phyloP scores from a whole-genome alignment of 1,140 invertebrate species.

The Mya arenaria region DNA sequence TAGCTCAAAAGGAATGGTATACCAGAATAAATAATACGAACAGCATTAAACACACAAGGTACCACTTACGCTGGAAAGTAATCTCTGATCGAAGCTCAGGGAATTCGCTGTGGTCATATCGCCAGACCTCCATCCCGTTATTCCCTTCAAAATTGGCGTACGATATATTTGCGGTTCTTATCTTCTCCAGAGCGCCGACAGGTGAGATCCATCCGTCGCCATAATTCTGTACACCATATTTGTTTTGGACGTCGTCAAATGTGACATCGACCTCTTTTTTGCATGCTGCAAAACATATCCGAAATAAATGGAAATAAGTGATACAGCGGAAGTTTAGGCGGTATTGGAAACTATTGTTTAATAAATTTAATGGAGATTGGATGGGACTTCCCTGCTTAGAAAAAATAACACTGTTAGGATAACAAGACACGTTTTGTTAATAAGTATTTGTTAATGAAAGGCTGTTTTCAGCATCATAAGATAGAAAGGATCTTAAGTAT shows the following conservation, averaged over 20 bases:
- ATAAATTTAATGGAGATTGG: no score
- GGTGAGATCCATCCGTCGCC: constrained; percentile 34
- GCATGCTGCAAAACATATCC: constrained; percentile 9
- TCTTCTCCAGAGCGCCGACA: constrained; percentile 36
- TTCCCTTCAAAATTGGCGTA: constrained; percentile 43
- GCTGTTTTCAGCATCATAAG: no score
- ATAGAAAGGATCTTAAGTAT: no score
- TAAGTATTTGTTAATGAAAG: no score
- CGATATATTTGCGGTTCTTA: constrained; percentile 3
- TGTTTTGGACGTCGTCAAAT: constrained; percentile 21
- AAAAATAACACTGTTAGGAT: no score
- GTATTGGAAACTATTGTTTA: neutral
- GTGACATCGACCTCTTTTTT: constrained; percentile 36
- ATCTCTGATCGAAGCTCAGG: constrained; percentile 14
- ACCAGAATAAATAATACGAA: no score
- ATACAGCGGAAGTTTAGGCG: neutral
- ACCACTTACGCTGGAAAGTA: constrained; percentile 47
- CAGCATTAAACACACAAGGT: no score
- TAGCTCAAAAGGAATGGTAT: no score
- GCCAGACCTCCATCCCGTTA: constrained; percentile 45
- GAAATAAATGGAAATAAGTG: neutral
- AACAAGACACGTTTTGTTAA: no score
- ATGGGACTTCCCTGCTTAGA: no score
- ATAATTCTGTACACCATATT: constrained; percentile 41
- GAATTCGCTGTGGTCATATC: constrained; percentile 41